A percentile compares a stretch with the other conserved stretches of the same genome.
Conservation (phyloP, 2,797 vertebrate species). For the Myotis findleyi region DNA sequence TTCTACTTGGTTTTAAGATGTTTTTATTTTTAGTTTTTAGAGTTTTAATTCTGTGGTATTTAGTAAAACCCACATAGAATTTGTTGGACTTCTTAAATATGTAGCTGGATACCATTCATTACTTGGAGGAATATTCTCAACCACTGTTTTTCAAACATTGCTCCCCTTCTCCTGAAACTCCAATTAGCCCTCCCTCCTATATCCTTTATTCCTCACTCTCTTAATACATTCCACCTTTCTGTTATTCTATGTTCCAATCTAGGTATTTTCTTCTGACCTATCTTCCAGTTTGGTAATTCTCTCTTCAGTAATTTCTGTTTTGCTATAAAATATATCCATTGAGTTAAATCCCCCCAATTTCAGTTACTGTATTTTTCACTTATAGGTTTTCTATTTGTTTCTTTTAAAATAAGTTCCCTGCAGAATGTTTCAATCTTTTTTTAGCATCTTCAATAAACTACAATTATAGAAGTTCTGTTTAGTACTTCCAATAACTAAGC, state of each 20-base stretch:
- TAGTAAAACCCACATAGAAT: background rate
- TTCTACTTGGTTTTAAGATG: background rate
- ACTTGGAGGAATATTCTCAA: background rate
- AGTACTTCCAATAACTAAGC: background rate
- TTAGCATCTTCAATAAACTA: background rate
- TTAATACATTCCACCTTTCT: background rate
- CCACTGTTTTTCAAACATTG: background rate
- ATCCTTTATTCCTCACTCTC: background rate
- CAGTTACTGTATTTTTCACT: background rate
- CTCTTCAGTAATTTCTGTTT: constrained; percentile 22
- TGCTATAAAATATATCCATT: background rate
- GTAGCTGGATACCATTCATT: background rate
- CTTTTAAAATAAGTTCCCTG: constrained; percentile 10
- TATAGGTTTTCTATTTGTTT: constrained; percentile 24
- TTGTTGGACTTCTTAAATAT: background rate
- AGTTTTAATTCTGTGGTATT: background rate
- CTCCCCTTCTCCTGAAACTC: background rate
- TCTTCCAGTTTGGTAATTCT: constrained; percentile 2
- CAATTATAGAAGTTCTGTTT: constrained; percentile 4
- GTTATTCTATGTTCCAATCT: background rate
- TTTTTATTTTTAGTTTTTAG: background rate
- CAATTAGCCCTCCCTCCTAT: background rate
- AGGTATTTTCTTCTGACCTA: constrained; percentile 11
- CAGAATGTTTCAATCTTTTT: background rate
- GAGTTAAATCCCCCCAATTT: constrained; percentile 12